Evolutionary conservation across 2,113 vertebrate species (phyloP).

Genomic region (Panurus biarmicus): DNA sequence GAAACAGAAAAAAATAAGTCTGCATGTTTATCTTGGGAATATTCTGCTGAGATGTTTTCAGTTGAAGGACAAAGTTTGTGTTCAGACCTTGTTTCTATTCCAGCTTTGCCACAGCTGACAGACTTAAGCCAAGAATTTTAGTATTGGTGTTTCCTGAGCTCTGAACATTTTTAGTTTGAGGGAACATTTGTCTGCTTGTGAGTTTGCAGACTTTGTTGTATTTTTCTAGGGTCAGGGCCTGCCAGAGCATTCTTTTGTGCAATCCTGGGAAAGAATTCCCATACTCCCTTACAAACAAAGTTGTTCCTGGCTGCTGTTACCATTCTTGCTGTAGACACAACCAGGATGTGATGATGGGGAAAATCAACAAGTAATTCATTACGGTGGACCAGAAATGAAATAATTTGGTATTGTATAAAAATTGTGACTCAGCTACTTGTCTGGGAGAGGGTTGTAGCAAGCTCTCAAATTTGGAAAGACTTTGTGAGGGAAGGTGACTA

Average conservation of each 20-base stretch:
- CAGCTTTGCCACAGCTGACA: background rate
- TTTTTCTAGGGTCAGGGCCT: background rate
- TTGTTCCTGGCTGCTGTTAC: background rate
- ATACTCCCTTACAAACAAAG: background rate
- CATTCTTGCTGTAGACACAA: background rate
- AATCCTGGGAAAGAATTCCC: background rate
- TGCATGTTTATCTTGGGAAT: background rate
- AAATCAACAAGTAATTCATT: background rate
- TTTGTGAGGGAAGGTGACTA: background rate
- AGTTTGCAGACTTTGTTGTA: constrained; percentile 12
- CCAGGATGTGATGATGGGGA: background rate
- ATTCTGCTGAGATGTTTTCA: background rate
- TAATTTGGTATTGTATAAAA: background rate
- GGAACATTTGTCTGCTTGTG: constrained; percentile 38
- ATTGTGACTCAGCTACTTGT: background rate
- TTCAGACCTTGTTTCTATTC: constrained; percentile 25
- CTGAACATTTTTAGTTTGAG: background rate
- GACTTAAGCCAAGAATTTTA: constrained; percentile 26
- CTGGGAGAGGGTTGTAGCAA: background rate
- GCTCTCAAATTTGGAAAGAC: background rate
- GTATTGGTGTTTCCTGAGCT: constrained; percentile 43
- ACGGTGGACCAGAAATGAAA: background rate
- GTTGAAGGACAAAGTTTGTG: constrained; percentile 7
- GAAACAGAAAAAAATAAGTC: background rate
- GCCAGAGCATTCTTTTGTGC: constrained; percentile 18